Evolutionary conservation across 2,113 vertebrate genomes (phyloP).

Genomic region (Triplophysa rosa): DNA sequence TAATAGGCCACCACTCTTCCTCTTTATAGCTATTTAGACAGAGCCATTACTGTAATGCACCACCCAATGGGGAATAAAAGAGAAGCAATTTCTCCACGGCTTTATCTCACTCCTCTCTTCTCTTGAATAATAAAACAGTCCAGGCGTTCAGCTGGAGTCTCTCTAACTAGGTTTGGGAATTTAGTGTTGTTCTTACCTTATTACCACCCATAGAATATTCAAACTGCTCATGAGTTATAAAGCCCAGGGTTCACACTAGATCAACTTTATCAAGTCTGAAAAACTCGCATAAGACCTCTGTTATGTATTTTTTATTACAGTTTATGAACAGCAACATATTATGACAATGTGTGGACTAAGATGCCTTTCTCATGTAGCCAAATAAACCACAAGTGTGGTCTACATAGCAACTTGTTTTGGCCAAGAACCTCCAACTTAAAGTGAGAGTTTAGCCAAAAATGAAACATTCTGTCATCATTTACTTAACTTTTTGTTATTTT

Average conservation of each 20-base stretch:
- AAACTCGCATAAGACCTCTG: too few relatives aligned
- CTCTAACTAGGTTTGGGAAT: constrained; percentile 6
- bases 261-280: not conserved
- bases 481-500: too few relatives aligned
- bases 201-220: not conserved
- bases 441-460: too few relatives aligned
- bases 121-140: constrained; percentile 46
- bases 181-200: constrained; percentile 6
- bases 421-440: too few relatives aligned
- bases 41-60: constrained; percentile 55
- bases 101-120: constrained; percentile 34
- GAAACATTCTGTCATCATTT: too few relatives aligned
- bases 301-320: too few relatives aligned
- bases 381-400: too few relatives aligned
- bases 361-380: too few relatives aligned
- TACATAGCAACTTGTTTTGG: too few relatives aligned
- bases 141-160: not conserved
- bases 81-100: constrained; percentile 47
- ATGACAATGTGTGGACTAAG: not conserved
- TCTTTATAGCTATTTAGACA: constrained; percentile 41
- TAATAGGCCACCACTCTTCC: constrained; percentile 26
- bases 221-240: not conserved
- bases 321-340: not conserved
- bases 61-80: constrained; percentile 47
- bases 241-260: not conserved